phyloP scores from a whole-genome alignment of 92 coral and sea anemone genomes.

The Porites evermanni region DNA sequence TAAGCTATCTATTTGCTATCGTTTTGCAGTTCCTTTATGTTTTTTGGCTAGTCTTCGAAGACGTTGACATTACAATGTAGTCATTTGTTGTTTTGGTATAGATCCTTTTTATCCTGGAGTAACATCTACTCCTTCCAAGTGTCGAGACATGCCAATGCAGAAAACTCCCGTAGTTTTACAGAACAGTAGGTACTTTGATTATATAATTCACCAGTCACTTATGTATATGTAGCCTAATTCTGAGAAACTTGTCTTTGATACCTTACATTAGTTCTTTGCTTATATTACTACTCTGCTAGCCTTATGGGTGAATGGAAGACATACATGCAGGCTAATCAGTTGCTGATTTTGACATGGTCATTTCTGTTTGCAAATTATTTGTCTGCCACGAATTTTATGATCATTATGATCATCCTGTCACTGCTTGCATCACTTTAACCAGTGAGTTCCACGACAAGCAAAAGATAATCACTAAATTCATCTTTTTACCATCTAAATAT shows the following conservation, averaged over 20 bases:
- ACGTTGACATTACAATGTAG: neutral
- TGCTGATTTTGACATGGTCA: neutral
- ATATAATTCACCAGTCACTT: constrained; percentile 11
- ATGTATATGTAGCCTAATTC: neutral
- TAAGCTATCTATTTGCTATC: neutral
- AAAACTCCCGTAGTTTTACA: constrained; percentile 23
- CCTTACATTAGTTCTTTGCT: too few species aligned
- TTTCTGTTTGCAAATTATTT: constrained; percentile 6
- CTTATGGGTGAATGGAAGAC: constrained; percentile 6
- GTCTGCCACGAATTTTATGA: neutral
- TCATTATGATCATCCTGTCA: constrained; percentile 7
- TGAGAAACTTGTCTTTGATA: neutral
- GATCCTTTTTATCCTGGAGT: constrained; percentile 8
- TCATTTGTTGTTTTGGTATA: neutral
- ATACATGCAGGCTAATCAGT: neutral
- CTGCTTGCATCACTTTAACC: neutral
- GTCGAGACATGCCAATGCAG: constrained; percentile 10
- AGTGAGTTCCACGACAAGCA: constrained; percentile 3
- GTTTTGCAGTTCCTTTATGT: constrained; percentile 6
- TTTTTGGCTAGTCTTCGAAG: neutral
- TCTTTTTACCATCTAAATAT: neutral
- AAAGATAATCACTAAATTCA: neutral
- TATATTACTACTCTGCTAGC: constrained; percentile 11
- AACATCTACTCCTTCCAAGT: constrained; percentile 10
- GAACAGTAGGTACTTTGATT: constrained; percentile 10